Percentiles rank a stretch among this genome's conserved stretches.
Evolutionary conservation across 2,113 vertebrate species (phyloP).

Genomic region (Centrocercus urophasianus): DNA sequence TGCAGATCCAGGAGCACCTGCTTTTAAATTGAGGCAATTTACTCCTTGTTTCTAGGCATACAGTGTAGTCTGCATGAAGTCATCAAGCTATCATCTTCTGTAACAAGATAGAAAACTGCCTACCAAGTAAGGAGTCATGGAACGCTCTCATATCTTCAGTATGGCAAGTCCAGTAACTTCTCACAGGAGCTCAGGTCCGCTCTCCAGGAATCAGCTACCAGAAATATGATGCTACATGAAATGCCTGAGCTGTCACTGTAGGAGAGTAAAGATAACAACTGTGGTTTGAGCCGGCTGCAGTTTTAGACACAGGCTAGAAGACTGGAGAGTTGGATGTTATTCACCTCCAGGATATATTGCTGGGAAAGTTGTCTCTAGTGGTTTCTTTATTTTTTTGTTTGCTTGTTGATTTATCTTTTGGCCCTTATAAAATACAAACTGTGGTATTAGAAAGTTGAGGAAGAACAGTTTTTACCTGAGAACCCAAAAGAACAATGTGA

Average conservation of each 20-base stretch:
- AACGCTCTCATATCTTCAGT: neutral
- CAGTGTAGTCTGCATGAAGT: neutral
- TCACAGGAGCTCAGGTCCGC: neutral
- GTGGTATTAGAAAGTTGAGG: neutral
- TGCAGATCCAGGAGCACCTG: neutral
- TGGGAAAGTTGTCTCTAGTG: neutral
- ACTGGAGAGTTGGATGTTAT: neutral
- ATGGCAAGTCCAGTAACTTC: neutral
- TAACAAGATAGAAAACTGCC: neutral
- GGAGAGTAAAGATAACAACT: constrained; percentile 9
- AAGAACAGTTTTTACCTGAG: neutral
- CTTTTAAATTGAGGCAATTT: neutral
- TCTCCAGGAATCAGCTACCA: neutral
- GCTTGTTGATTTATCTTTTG: neutral
- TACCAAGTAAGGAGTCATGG: neutral
- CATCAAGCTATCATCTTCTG: neutral
- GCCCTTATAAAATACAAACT: neutral
- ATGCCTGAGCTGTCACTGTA: neutral
- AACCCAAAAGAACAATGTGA: neutral
- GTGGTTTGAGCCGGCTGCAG: neutral
- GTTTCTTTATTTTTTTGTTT: neutral
- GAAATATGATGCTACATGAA: neutral
- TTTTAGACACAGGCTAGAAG: neutral
- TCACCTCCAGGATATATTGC: neutral
- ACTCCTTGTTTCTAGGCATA: neutral